Base-by-base conservation (phyloP, 37 sponge, comb jelly and placozoan species). In the Oscarella lobularis region DNA sequence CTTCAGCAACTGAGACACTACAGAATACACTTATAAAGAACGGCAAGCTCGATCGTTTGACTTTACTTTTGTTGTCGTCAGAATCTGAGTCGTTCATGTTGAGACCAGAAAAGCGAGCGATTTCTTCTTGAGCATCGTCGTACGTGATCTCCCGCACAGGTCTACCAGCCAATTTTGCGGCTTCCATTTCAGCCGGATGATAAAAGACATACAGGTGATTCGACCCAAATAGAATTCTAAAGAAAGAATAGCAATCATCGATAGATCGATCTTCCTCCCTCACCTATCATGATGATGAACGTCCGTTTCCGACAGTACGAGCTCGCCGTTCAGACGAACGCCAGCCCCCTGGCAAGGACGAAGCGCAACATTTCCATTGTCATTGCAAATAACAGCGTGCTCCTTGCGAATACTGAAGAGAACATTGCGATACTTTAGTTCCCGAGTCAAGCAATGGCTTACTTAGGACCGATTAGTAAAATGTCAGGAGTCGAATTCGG, bases 241-340 rank as follows among this genome's bases (percentile, higher is more conserved):
- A 30, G 37, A n/a, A n/a, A n/a, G n/a, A n/a, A n/a, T 30, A 33
- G 69, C 3, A 3, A 2, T 3, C 4, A 79, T 6, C n/a, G n/a
- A n/a, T 9, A 74, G 36, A 20, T 74, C 60, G 48, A 31, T n/a
- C n/a, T n/a, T n/a, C n/a, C n/a, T n/a, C n/a, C n/a, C n/a, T n/a
- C n/a, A 81, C 75, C 84, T 81, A 79, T 89, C 90, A 41, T 89
- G 85, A 40, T 89, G 90, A 39, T 81, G 85, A 2, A 89, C 75
- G 32, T 74, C 70, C 20, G 70, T 79, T 27, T 66, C 39, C 20
- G 67, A 33, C 1, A 40, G 66, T 3, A 85, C 29, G 9, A 65
- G 3, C 36, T 75, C 76, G 1, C 90, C 90, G 73, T 89, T 89
- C 4, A 89, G 6, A 35, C 79, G 41, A 2, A 85, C 35, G 65